Percentiles rank a stretch among this genome's conserved stretches.
Evolutionary conservation across 2,113 vertebrate genomes (phyloP).

Genomic region (Pleuronectes platessa): DNA sequence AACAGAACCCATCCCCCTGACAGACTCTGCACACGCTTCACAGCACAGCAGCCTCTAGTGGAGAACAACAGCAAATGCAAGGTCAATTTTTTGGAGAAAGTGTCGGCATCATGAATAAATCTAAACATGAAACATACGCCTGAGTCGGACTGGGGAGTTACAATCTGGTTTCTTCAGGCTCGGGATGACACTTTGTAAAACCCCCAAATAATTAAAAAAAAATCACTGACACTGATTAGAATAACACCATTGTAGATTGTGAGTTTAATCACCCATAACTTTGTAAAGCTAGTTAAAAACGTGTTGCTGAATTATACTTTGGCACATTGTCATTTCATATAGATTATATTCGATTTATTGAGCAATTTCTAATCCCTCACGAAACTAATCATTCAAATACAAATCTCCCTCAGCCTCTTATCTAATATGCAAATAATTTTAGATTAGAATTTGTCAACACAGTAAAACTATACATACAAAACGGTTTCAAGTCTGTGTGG

Average conservation of each 20-base stretch:
- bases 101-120: background rate
- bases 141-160: background rate
- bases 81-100: background rate
- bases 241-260: too few relatives aligned
- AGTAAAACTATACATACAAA: too few relatives aligned
- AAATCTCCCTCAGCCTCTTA: too few relatives aligned
- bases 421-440: too few relatives aligned
- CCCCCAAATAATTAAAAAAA: too few relatives aligned
- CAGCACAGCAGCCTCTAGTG: slow-evolving; percentile 62
- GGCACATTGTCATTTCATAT: background rate
- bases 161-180: background rate
- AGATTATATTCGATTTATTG: background rate
- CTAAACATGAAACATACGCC: background rate
- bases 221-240: too few relatives aligned
- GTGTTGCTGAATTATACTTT: background rate
- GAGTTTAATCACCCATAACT: background rate
- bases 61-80: slow-evolving; percentile 15
- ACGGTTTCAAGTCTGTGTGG: too few relatives aligned
- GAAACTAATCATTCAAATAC: too few relatives aligned
- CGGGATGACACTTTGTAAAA: background rate
- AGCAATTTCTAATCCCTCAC: too few relatives aligned
- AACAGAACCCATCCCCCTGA: background rate
- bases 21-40: background rate
- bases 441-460: background rate
- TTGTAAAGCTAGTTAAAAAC: background rate